Evolutionary conservation across 64 coral and sea anemone genomes (phyloP).

Genomic region (Acropora tenuis): DNA sequence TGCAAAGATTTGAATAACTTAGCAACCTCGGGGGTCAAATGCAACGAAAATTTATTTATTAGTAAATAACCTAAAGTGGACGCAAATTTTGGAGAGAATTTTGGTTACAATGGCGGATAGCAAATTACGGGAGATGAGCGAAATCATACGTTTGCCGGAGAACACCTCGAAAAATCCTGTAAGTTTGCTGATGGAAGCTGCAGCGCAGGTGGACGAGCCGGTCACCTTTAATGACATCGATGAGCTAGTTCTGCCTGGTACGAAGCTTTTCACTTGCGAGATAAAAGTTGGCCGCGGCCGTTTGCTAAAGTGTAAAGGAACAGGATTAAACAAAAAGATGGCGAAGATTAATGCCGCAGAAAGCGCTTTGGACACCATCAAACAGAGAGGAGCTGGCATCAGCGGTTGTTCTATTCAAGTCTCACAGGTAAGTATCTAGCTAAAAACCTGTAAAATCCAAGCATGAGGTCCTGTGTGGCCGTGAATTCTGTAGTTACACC

Average conservation of each 20-base stretch:
- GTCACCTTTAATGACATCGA: slow-evolving; percentile 41
- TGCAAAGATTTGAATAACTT: too few relatives aligned
- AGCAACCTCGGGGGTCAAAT: too few relatives aligned
- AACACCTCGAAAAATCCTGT: slow-evolving; percentile 54
- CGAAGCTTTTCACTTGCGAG: slow-evolving; percentile 45
- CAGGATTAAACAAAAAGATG: slow-evolving; percentile 61
- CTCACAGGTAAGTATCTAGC: not conserved
- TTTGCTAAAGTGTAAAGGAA: slow-evolving; percentile 13
- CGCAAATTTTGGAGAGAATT: too few relatives aligned
- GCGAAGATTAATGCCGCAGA: slow-evolving; percentile 58
- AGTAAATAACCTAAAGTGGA: not conserved
- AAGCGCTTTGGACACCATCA: slow-evolving; percentile 24
- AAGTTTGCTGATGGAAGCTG: slow-evolving; percentile 68
- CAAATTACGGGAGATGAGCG: slow-evolving; percentile 14
- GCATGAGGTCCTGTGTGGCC: too few relatives aligned
- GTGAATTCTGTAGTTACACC: too few relatives aligned
- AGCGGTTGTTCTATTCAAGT: not conserved
- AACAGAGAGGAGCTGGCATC: not conserved
- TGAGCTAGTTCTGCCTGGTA: slow-evolving; percentile 24
- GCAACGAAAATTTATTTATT: too few relatives aligned
- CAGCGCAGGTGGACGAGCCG: slow-evolving; percentile 6
- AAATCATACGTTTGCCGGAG: slow-evolving; percentile 46
- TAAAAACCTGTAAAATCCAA: too few relatives aligned
- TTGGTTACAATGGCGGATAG: not conserved
- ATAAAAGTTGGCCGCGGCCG: slow-evolving; percentile 59